phyloP scores from a whole-genome alignment of 2,888 invertebrate genomes.

The Deilephila porcellus region DNA sequence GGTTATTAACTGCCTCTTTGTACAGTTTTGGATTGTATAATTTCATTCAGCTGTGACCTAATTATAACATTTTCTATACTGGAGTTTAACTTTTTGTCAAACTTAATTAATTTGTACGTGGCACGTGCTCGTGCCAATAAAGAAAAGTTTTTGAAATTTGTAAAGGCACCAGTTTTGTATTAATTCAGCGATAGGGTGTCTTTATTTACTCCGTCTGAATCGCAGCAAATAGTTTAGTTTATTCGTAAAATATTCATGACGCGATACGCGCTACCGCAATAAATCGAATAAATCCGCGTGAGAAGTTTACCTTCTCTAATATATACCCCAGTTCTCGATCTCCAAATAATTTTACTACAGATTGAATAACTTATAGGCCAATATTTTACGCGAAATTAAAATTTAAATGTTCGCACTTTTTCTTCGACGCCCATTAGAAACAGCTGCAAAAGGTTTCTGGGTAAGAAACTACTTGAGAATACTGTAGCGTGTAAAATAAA shows the following conservation, averaged over 20 bases:
- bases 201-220: conserved; percentile 20
- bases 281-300: conserved; percentile 44
- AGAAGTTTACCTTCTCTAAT: conserved; percentile 34
- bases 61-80: conserved; percentile 14
- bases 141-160: conserved; percentile 1
- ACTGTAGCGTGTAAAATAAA: conserved; percentile 60
- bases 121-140: background rate
- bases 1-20: conserved; percentile 21
- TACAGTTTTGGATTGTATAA: conserved; percentile 17
- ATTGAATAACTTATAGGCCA: conserved; percentile 22
- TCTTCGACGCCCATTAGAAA: conserved; percentile 44
- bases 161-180: background rate
- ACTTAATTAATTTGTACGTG: background rate
- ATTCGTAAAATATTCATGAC: conserved; percentile 46
- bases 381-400: conserved; percentile 34
- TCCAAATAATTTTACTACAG: conserved; percentile 27
- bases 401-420: conserved; percentile 38
- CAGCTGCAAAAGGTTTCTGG: conserved; percentile 47
- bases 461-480: conserved; percentile 55
- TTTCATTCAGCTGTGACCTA: conserved; percentile 18
- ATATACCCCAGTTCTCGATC: conserved; percentile 28
- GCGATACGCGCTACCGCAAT: conserved; percentile 40
- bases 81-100: background rate
- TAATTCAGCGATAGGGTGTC: background rate
- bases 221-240: conserved; percentile 14